Percentiles rank a stretch among this genome's conserved stretches.
Evolutionary conservation across 2,797 vertebrate genomes (phyloP).

Genomic region (Microctenopoma stevenorrisi): DNA sequence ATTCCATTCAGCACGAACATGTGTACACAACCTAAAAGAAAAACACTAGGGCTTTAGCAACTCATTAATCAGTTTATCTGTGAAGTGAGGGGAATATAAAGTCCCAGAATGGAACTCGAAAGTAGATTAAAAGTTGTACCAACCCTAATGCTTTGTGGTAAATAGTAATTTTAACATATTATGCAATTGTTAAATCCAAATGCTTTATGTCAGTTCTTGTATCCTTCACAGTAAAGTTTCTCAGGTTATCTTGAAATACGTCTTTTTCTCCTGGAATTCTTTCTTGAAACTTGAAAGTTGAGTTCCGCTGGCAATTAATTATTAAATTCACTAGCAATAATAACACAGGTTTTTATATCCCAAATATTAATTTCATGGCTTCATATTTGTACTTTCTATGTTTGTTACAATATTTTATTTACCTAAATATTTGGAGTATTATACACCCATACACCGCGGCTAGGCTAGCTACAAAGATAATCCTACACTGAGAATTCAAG

Average conservation of each 20-base stretch:
- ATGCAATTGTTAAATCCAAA: background rate
- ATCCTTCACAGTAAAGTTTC: background rate
- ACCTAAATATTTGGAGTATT: constrained; percentile 12
- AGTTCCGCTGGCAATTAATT: background rate
- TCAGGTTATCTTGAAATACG: background rate
- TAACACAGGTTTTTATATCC: background rate
- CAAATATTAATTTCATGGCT: background rate
- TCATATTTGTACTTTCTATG: background rate
- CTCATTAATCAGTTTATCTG: constrained; percentile 11
- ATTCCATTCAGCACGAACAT: constrained; percentile 33
- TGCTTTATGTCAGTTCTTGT: background rate
- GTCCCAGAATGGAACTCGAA: background rate
- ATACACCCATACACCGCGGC: constrained; percentile 14
- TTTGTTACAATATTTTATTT: background rate
- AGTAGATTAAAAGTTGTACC: background rate
- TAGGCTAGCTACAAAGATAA: constrained; percentile 40
- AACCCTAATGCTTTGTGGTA: background rate
- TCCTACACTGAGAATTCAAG: constrained; percentile 18
- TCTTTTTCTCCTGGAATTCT: background rate
- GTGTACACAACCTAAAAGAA: constrained; percentile 25
- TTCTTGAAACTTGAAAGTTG: background rate
- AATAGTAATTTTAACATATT: background rate
- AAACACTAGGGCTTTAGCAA: background rate
- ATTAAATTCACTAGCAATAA: background rate
- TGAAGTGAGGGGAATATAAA: background rate